These are phyloP conservation scores for Pantala flavescens DNA, from an alignment of 1,140 invertebrate genomes.

Conservation along the genomic window DNA sequence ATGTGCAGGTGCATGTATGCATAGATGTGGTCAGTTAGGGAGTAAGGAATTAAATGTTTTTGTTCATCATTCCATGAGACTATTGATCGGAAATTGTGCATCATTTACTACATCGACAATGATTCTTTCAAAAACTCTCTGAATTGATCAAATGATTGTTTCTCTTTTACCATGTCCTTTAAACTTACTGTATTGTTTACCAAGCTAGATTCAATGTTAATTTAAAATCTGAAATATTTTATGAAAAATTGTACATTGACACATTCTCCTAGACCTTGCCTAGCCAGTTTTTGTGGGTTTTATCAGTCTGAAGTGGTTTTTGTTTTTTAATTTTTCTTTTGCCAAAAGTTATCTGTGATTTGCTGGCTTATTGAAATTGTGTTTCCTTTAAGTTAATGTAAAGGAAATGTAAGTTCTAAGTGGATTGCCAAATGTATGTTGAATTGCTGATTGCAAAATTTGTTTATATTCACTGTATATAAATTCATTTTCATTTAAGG, in stretches of 20 bases:
- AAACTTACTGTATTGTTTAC: too few relatives aligned
- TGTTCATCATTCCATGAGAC: background rate
- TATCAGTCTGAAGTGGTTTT: too few relatives aligned
- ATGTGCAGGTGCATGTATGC: background rate
- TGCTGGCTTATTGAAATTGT: background rate
- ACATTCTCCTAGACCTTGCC: slow-evolving; percentile 4
- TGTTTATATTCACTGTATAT: slow-evolving; percentile 8
- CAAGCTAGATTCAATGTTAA: background rate
- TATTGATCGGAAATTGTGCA: background rate
- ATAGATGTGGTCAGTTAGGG: slow-evolving; percentile 1
- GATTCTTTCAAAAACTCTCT: too few relatives aligned
- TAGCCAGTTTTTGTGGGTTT: background rate
- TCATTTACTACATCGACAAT: background rate
- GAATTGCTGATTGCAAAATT: background rate
- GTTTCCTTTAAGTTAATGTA: background rate
- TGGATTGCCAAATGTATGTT: slow-evolving; percentile 9
- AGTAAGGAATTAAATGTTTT: background rate
- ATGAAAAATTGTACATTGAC: slow-evolving; percentile 8
- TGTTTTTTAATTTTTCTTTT: background rate
- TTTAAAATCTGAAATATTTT: background rate
- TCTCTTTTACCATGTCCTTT: too few relatives aligned
- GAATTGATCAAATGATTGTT: too few relatives aligned
- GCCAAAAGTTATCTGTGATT: slow-evolving; percentile 9
- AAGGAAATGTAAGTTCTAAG: background rate
- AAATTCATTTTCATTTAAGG: slow-evolving; percentile 5